Evolutionary conservation across 1,140 invertebrate genomes (phyloP).

Genomic region (Dendroctonus ponderosae): DNA sequence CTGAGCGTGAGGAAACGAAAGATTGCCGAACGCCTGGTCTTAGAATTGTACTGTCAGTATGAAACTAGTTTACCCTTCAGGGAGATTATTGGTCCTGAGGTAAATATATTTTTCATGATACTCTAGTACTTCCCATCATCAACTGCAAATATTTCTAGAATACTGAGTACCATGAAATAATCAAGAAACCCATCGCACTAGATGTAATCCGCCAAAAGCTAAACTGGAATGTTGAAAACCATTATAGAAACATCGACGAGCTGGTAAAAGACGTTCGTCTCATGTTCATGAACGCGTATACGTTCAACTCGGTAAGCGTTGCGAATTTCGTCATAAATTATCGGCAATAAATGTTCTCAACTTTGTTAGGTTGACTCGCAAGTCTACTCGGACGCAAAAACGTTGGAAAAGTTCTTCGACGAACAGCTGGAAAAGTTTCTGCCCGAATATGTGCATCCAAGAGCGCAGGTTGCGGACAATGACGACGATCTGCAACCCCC

Average conservation of each 20-base stretch:
- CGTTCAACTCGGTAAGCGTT: slow-evolving; percentile 76
- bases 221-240: slow-evolving; percentile 66
- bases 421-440: slow-evolving; percentile 77
- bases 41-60: slow-evolving; percentile 88
- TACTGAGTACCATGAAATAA: slow-evolving; percentile 73
- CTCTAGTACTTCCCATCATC: background rate
- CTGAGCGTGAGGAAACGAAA: slow-evolving; percentile 63
- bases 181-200: slow-evolving; percentile 79
- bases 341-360: background rate
- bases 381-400: slow-evolving; percentile 79
- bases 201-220: slow-evolving; percentile 78
- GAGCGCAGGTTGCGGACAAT: slow-evolving; percentile 46
- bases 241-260: slow-evolving; percentile 73
- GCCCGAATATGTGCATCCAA: slow-evolving; percentile 67
- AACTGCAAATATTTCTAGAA: slow-evolving; percentile 57
- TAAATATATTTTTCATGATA: slow-evolving; percentile 50
- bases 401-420: slow-evolving; percentile 82
- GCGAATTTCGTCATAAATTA: slow-evolving; percentile 7
- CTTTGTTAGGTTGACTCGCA: slow-evolving; percentile 70
- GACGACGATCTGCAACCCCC: slow-evolving; percentile 55
- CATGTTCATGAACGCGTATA: slow-evolving; percentile 85
- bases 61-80: slow-evolving; percentile 83
- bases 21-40: slow-evolving; percentile 77
- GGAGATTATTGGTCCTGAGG: slow-evolving; percentile 74
- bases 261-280: slow-evolving; percentile 80